Percentiles rank a stretch among this genome's conserved stretches.
Evolutionary conservation across 2,797 vertebrate species (phyloP).

Genomic region (Agapornis canus): DNA sequence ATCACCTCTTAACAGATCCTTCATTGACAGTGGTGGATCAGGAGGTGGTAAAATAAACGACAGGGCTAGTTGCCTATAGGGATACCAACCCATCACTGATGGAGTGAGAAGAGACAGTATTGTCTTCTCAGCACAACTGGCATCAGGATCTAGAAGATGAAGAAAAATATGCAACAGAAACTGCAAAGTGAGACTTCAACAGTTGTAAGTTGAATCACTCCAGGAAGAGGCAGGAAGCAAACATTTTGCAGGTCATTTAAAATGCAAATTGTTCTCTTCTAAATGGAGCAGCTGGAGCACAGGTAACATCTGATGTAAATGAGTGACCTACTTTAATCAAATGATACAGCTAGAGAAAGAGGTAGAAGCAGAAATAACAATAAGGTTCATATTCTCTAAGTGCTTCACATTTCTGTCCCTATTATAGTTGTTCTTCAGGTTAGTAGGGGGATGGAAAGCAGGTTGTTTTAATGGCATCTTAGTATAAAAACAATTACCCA

Average conservation of each 20-base stretch:
- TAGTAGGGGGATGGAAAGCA: background rate
- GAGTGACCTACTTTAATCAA: slow-evolving; percentile 16
- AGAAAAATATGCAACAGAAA: background rate
- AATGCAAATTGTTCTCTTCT: slow-evolving; percentile 2
- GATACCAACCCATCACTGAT: background rate
- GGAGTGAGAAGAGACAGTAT: background rate
- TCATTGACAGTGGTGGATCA: background rate
- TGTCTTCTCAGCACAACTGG: background rate
- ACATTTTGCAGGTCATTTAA: background rate
- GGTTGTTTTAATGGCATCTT: slow-evolving; percentile 13
- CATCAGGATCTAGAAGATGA: rapidly evolving
- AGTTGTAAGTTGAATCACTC: background rate
- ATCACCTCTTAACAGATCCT: background rate
- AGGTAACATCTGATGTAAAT: slow-evolving; percentile 15
- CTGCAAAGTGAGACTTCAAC: background rate
- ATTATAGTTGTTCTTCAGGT: background rate
- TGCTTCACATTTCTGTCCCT: background rate
- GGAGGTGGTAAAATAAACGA: background rate
- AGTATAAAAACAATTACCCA: background rate
- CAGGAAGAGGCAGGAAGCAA: background rate
- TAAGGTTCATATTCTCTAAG: background rate
- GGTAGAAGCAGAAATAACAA: background rate
- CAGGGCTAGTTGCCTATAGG: background rate
- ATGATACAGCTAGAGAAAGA: background rate
- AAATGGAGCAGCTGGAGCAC: background rate